Conservation (phyloP, 2,797 vertebrate genomes). For the Muscicapa striata region DNA sequence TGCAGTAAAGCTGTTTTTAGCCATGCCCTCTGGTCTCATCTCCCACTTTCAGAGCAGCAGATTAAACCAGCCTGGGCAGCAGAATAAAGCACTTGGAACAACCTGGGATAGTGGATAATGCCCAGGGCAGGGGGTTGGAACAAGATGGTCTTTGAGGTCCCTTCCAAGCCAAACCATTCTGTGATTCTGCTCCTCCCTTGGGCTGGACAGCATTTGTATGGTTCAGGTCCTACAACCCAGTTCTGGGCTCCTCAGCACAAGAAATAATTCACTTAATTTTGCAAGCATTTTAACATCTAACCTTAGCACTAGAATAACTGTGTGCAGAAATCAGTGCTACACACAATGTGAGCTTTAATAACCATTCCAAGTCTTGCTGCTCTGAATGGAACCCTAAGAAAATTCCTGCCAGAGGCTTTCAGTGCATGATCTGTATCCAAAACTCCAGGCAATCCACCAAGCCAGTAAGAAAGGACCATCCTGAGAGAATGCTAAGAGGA, state of each 20-base stretch:
- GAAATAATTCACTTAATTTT: neutral
- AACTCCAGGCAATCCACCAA: neutral
- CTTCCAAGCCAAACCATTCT: neutral
- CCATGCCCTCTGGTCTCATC: neutral
- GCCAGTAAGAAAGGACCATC: neutral
- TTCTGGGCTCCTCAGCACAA: neutral
- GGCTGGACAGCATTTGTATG: accelerated
- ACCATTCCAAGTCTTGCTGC: neutral
- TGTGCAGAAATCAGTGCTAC: neutral
- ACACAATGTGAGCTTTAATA: neutral
- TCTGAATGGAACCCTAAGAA: neutral
- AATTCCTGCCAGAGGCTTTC: neutral
- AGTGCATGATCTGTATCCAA: neutral
- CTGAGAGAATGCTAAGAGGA: neutral
- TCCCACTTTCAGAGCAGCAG: neutral
- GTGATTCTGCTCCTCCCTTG: neutral
- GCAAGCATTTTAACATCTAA: neutral
- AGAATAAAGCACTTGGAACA: neutral
- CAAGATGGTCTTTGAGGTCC: neutral
- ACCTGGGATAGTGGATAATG: no score
- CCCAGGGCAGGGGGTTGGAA: neutral
- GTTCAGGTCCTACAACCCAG: neutral
- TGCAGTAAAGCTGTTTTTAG: neutral
- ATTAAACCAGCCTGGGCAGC: neutral
- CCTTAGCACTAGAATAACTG: neutral